phyloP scores from a whole-genome alignment of 2,888 invertebrate species.

The Hedychridium roseum region DNA sequence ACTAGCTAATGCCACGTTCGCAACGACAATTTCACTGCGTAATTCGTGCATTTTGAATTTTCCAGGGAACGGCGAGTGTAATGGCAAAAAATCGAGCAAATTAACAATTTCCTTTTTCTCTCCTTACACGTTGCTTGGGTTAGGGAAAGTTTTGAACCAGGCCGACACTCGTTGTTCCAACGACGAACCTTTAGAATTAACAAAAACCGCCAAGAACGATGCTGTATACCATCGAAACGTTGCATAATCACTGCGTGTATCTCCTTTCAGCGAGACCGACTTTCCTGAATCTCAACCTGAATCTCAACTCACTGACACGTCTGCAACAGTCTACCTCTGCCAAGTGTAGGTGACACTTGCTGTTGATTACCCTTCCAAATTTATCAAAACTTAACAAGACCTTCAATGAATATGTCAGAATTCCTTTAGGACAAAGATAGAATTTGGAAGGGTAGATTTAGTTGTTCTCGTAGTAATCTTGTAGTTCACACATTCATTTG shows the following conservation, averaged over 20 bases:
- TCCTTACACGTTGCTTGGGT: not conserved
- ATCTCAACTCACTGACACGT: constrained; percentile 85
- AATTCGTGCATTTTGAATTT: constrained; percentile 31
- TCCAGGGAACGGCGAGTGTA: constrained; percentile 32
- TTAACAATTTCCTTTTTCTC: constrained; percentile 3
- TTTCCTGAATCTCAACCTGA: constrained; percentile 96
- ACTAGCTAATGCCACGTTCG: not conserved
- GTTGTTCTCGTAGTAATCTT: constrained; percentile 19
- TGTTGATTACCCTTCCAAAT: constrained; percentile 49
- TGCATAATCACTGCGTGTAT: constrained; percentile 48
- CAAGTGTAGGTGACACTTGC: constrained; percentile 81
- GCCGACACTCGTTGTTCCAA: too few relatives aligned
- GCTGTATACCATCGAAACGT: too few relatives aligned
- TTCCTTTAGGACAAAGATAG: constrained; percentile 5
- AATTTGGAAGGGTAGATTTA: constrained; percentile 19
- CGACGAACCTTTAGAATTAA: too few relatives aligned
- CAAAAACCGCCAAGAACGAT: constrained; percentile 10
- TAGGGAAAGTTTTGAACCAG: too few relatives aligned
- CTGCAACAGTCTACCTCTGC: constrained; percentile 80
- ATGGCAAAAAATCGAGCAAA: too few relatives aligned
- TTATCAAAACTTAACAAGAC: too few relatives aligned
- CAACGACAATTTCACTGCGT: not conserved
- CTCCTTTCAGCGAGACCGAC: constrained; percentile 91
- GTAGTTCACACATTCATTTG: too few relatives aligned
- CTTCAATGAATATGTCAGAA: too few relatives aligned